phyloP scores from a whole-genome alignment of 2,888 invertebrate species.

The Ichneumoninae sp. region DNA sequence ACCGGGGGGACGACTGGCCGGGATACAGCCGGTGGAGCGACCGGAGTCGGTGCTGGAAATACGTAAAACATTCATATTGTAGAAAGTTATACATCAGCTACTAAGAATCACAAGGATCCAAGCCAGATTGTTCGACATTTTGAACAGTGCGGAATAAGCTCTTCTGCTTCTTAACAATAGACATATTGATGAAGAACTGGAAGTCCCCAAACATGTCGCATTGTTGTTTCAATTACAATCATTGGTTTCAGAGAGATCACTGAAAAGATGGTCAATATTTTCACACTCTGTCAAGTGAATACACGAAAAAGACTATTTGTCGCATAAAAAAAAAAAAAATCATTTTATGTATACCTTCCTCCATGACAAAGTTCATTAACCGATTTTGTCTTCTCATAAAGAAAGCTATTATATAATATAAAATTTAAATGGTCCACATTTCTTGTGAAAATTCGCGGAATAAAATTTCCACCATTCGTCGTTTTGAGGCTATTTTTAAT shows the following conservation, averaged over 20 bases:
- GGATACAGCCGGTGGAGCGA: conserved; percentile 76
- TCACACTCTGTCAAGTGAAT: not conserved
- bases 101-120: not conserved
- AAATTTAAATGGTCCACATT: too few species aligned
- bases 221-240: not conserved
- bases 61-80: conserved; percentile 10
- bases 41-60: conserved; percentile 73
- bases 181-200: not conserved
- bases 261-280: too few species aligned
- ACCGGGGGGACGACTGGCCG: conserved; percentile 80
- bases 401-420: too few species aligned
- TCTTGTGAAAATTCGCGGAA: too few species aligned
- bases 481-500: too few species aligned
- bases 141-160: not conserved
- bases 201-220: not conserved
- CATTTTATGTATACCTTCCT: too few species aligned
- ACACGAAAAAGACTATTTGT: too few species aligned
- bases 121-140: not conserved
- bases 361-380: too few species aligned
- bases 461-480: too few species aligned
- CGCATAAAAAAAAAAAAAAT: too few species aligned
- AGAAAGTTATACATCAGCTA: not conserved
- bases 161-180: not conserved
- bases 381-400: too few species aligned
- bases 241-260: not conserved